phyloP scores from a whole-genome alignment of 2,888 invertebrate genomes.

The Ischnus inquisitorius region DNA sequence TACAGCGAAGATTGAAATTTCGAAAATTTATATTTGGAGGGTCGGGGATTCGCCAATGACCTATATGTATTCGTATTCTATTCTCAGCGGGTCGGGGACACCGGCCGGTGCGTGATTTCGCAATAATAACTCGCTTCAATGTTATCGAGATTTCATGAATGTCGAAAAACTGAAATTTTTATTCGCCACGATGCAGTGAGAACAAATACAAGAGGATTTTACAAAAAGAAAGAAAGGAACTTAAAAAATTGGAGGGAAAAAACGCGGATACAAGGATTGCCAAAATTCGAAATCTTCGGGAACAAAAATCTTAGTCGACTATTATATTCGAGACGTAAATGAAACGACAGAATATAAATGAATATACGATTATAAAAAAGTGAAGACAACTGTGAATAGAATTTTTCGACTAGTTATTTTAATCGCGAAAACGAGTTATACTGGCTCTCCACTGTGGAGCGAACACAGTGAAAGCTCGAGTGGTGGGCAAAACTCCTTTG shows the following conservation, averaged over 20 bases:
- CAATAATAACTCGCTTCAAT: not conserved
- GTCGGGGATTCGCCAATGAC: constrained; percentile 75
- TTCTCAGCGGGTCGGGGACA: constrained; percentile 62
- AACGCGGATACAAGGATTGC: too few relatives aligned
- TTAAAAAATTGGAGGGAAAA: too few relatives aligned
- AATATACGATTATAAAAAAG: not conserved
- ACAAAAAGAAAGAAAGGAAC: too few relatives aligned
- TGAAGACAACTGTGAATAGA: not conserved
- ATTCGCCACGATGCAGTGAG: too few relatives aligned
- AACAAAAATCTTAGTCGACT: too few relatives aligned
- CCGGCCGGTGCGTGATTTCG: not conserved
- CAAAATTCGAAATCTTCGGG: too few relatives aligned
- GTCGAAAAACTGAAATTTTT: not conserved
- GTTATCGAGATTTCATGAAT: not conserved
- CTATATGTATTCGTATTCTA: constrained; percentile 71
- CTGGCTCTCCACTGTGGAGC: constrained; percentile 26
- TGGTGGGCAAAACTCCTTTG: constrained; percentile 32
- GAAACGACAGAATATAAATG: not conserved
- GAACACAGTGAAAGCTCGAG: constrained; percentile 31
- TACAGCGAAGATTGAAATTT: constrained; percentile 2
- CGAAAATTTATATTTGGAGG: constrained; percentile 68
- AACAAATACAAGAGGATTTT: too few relatives aligned
- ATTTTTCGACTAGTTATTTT: constrained; percentile 7
- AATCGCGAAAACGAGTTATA: constrained; percentile 37
- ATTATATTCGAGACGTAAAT: too few relatives aligned